These are phyloP conservation scores for Lymantria monacha DNA, from an alignment of 2,888 invertebrate genomes.

Conservation along the genomic window DNA sequence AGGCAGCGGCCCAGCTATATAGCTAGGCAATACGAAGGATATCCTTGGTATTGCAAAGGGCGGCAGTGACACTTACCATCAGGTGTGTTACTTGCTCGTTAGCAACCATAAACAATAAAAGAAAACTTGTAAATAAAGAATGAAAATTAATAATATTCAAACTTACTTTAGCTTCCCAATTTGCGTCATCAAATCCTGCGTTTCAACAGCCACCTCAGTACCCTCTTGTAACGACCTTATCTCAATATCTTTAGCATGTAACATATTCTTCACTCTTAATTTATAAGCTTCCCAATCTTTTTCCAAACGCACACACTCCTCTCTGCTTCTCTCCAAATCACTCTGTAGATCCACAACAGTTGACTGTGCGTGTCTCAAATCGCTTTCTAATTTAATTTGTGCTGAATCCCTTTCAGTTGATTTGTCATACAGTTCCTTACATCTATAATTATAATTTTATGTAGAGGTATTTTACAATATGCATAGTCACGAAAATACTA, in stretches of 20 bases:
- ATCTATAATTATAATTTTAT: conserved; percentile 35
- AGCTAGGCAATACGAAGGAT: too few species aligned
- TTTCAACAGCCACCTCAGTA: conserved; percentile 51
- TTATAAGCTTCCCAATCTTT: conserved; percentile 74
- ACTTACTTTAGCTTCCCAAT: conserved; percentile 62
- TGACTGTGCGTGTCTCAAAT: conserved; percentile 61
- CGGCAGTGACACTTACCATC: too few species aligned
- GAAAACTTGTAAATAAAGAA: neutral
- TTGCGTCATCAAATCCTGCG: conserved; percentile 57
- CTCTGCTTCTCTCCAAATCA: conserved; percentile 51
- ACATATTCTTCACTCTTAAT: conserved; percentile 68
- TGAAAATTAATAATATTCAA: neutral
- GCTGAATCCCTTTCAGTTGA: conserved; percentile 35
- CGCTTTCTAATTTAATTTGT: conserved; percentile 59
- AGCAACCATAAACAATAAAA: too few species aligned
- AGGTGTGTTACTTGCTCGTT: too few species aligned
- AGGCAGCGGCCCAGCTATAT: too few species aligned
- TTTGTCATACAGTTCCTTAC: conserved; percentile 43
- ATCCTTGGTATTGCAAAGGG: too few species aligned
- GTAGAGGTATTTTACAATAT: neutral
- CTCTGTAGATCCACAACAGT: conserved; percentile 50
- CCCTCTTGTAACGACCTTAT: conserved; percentile 61
- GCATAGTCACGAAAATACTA: too few species aligned
- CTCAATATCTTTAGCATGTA: conserved; percentile 62
- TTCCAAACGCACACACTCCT: conserved; percentile 61